These are phyloP conservation scores for Leptodactylus fallax DNA, from an alignment of 2,797 vertebrate species.

Conservation along the genomic window DNA sequence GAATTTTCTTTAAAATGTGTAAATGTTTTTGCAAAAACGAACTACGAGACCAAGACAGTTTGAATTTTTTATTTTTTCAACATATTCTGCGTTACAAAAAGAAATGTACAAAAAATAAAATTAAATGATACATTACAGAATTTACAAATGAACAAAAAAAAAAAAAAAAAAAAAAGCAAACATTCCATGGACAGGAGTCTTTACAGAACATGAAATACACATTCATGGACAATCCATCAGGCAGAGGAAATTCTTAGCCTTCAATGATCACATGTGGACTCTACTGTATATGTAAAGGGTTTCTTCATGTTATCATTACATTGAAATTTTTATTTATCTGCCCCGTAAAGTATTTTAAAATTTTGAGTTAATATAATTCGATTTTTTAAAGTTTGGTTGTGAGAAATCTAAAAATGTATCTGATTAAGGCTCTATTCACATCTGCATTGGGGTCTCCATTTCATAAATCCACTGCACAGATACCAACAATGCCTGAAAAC, in stretches of 20 bases:
- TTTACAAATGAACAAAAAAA: constrained; percentile 86
- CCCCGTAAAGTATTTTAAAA: not conserved
- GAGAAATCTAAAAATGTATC: not conserved
- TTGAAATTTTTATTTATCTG: not conserved
- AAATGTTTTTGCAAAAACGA: no score
- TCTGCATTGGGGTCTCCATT: not conserved
- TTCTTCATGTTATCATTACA: not conserved
- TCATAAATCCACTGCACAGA: no score
- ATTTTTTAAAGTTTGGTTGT: no score
- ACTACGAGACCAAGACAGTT: constrained; percentile 74
- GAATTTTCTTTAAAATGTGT: no score
- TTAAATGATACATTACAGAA: constrained; percentile 86
- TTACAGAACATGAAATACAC: constrained; percentile 78
- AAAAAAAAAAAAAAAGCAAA: constrained; percentile 82
- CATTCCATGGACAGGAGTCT: constrained; percentile 83
- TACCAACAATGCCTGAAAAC: not conserved
- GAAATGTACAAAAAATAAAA: constrained; percentile 86
- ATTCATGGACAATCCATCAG: constrained; percentile 79
- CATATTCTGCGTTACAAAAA: constrained; percentile 87
- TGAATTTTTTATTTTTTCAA: constrained; percentile 74
- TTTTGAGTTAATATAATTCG: not conserved
- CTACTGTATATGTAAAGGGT: not conserved
- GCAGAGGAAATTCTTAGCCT: constrained; percentile 72
- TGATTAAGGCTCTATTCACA: not conserved
- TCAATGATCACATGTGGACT: constrained; percentile 59